Evolutionary conservation across 2,797 vertebrate species (phyloP), one percentile per base, ranked within the genome.

Genomic region (Rhadinocentrus ornatus): DNA sequence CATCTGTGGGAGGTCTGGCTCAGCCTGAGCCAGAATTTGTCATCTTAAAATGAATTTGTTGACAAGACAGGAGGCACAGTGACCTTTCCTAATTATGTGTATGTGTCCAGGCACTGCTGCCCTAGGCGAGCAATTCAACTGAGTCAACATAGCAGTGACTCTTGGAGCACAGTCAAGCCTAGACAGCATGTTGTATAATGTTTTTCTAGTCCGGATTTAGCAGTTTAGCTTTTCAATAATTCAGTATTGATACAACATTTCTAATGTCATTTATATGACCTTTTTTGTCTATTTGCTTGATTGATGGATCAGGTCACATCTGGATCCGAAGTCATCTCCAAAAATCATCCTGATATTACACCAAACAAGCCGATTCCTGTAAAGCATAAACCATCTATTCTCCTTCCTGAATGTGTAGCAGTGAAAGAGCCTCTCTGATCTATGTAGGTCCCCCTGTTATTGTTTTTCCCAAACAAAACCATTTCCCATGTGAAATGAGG

Each of bases 41-140:
- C 90, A 91, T 92, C 92, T 92, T 88, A 85, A 93, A 92, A 88
- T 90, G 91, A 94, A 91, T 91, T 89, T 92, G 92, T 93, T 93
- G 94, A 95, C 93, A 89, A 93, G 91, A 89, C 87, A 89, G 86
- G 86, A 92, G 90, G 89, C 88, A 90, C 78, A 52, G 79, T 93
- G 94, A 94, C 94, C 94, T 94, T 94, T 94, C 74, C 89, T 94
- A 93, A 91, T 93, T 94, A 94, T 89, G 88, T 92, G 88, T 91
- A 87, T 93, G 93, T 92, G 91, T 93, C 90, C 90, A 89, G 91
- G 87, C 89, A 31, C 81, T 73, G 85, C 74, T 24, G 93, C 93
- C 93, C 88, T 67, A 79, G 92, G 93, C 92, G 82, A 92, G 91
- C 90, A 93, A 94, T 93, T 94, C 91, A 89, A 93, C 91, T 87